A percentile compares a stretch with the other conserved stretches of the same genome.
These are phyloP conservation scores for Dioctria linearis DNA, from an alignment of 2,888 invertebrate genomes.

Conservation along the genomic window DNA sequence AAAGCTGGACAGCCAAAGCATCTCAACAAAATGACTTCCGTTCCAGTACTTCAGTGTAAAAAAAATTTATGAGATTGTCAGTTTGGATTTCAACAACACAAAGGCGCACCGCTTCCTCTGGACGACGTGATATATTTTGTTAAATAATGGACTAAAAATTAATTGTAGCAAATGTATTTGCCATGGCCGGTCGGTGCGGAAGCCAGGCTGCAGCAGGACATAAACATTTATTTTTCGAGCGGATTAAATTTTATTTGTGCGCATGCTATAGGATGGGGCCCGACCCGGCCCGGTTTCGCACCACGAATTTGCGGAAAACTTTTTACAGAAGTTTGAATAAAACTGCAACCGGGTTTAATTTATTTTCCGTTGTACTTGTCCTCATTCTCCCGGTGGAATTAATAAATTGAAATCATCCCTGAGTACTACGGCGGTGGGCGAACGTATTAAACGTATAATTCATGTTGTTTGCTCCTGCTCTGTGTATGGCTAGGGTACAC, in stretches of 20 bases:
- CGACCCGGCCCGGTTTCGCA: background rate
- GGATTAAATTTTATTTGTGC: slow-evolving; percentile 34
- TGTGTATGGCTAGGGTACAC: background rate
- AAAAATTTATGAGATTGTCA: no score
- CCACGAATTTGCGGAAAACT: slow-evolving; percentile 34
- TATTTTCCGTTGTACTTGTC: slow-evolving; percentile 29
- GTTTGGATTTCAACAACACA: slow-evolving; percentile 3
- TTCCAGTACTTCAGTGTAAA: no score
- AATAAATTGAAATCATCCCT: slow-evolving; percentile 41
- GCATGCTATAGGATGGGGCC: background rate
- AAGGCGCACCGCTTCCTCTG: background rate
- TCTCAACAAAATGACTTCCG: no score
- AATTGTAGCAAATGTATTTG: slow-evolving; percentile 18
- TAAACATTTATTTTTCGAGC: slow-evolving; percentile 9
- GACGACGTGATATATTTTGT: background rate
- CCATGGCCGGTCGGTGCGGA: background rate
- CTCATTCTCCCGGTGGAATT: slow-evolving; percentile 31
- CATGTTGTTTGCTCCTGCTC: slow-evolving; percentile 22
- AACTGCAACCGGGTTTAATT: slow-evolving; percentile 39
- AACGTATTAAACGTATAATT: background rate
- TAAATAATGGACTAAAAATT: slow-evolving; percentile 26
- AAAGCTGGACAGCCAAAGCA: no score
- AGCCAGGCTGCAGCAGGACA: background rate
- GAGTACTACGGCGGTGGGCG: background rate
- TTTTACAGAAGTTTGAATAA: slow-evolving; percentile 34